A percentile compares a stretch with the other conserved stretches of the same genome.
Conservation (phyloP, 2,113 vertebrate species). For the Spilogale gracilis region DNA sequence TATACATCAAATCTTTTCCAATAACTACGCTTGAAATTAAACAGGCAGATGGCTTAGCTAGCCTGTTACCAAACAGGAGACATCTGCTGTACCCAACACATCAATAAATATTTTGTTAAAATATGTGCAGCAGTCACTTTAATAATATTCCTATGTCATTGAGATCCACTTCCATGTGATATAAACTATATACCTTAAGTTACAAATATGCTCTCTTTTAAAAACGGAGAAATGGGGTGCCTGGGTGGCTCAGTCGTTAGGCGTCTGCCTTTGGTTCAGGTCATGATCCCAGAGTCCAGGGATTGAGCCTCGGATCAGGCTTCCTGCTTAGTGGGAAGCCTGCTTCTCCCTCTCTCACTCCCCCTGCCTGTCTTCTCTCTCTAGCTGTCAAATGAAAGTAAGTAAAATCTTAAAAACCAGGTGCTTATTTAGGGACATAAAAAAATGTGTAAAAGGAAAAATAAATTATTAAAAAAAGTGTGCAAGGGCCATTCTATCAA, state of each 20-base stretch:
- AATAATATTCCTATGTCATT: conserved; percentile 11
- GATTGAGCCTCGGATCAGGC: no score
- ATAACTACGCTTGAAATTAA: conserved; percentile 80
- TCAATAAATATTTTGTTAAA: conserved; percentile 41
- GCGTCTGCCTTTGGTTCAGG: no score
- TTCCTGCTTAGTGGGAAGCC: no score
- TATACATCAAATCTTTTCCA: conserved; percentile 62
- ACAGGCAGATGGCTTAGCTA: conserved; percentile 74
- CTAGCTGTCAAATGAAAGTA: no score
- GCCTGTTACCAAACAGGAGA: conserved; percentile 78
- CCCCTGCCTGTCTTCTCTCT: no score
- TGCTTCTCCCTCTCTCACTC: no score
- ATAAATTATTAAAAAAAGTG: no score
- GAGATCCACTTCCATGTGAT: background rate
- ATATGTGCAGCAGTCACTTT: background rate
- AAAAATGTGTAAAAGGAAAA: background rate
- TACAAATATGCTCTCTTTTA: background rate
- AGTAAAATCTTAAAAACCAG: background rate
- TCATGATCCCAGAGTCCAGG: no score
- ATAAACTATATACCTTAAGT: background rate
- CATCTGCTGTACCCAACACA: conserved; percentile 60
- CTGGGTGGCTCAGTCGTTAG: no score
- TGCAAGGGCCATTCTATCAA: background rate
- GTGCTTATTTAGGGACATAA: background rate
- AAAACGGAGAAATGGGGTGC: background rate